Conservation (phyloP, 2,113 vertebrate genomes). For the Corvus cornix region DNA sequence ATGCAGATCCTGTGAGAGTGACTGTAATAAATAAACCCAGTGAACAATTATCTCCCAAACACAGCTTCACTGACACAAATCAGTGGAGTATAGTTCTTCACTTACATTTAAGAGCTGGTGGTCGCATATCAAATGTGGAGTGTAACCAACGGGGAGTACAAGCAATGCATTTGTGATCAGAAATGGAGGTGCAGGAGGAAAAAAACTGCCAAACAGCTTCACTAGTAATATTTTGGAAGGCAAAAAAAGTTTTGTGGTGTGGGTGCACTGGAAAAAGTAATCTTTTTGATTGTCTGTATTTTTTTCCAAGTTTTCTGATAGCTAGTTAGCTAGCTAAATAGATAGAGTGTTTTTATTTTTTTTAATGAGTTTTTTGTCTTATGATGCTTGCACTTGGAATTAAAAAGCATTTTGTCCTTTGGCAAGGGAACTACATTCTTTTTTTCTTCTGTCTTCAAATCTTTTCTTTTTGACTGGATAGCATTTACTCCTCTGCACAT, state of each 20-base stretch:
- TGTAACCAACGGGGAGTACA: conserved; percentile 27
- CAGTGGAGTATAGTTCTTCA: conserved; percentile 28
- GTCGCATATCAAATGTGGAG: conserved; percentile 12
- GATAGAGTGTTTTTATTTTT: no score
- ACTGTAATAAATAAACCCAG: conserved; percentile 59
- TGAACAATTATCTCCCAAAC: conserved; percentile 63
- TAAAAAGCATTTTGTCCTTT: not conserved
- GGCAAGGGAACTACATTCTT: not conserved
- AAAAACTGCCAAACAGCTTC: not conserved
- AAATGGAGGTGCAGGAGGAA: not conserved
- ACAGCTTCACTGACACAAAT: conserved; percentile 52
- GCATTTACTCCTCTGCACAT: not conserved
- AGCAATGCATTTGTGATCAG: conserved; percentile 35
- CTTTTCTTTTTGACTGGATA: not conserved
- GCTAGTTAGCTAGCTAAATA: not conserved
- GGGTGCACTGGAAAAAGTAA: not conserved
- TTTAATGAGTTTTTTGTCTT: not conserved
- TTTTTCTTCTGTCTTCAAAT: not conserved
- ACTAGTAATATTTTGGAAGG: not conserved
- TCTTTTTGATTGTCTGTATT: not conserved
- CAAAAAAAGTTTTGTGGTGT: not conserved
- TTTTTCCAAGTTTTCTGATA: not conserved
- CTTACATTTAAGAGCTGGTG: conserved; percentile 36
- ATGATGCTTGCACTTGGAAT: not conserved
- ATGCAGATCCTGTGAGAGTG: conserved; percentile 54